Evolutionary conservation across 2,888 invertebrate genomes (phyloP), one percentile per base, ranked within the genome.

Genomic region (Athalia circularis): DNA sequence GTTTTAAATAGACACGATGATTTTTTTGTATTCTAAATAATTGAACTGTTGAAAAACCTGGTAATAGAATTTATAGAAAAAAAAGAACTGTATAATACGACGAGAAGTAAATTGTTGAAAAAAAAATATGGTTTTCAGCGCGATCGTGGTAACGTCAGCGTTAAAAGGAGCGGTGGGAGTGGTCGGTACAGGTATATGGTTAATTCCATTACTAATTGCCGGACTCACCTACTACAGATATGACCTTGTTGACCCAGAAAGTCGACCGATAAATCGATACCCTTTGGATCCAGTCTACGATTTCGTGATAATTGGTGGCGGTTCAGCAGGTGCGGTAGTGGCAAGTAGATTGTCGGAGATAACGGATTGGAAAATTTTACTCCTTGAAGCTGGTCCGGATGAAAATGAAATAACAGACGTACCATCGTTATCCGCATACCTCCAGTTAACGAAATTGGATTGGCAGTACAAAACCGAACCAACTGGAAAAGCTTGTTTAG

Each of bases 401-500:
- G 97, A 97, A 89, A 96, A 96, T 90, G 96, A 97, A 91, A 95
- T 96, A 81, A 94, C 95, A 2, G 97, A 97, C 88, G 96, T 97
- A 79, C 97, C 97, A 48, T 96, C 96, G 70, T 89, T 97, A 85
- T 96, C 97, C 0, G 96, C 96, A 0, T 97, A 97, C 89, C 91
- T 97, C 67, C 97, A 97, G 90, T 92, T 97, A 79, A 95, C 96
- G 81, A 95, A 95, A 88, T 90, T 97, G 80, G 97, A 97, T 90
- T 97, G 97, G 97, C 94, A 95, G 83, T 97, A 97, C 91, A 97
- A 96, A 91, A 96, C 96, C 0, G 96, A 97, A 87, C 95, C 96
- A 0, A 96, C 95, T 3, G 93, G 93, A 80, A 94, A 93, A 85
- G 95, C 96, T 0, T 97, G 97, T 84, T 91, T 96, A 80, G 96